These are phyloP conservation scores for Andrena bicolor DNA, from an alignment of 2,888 invertebrate species.

Conservation along the genomic window DNA sequence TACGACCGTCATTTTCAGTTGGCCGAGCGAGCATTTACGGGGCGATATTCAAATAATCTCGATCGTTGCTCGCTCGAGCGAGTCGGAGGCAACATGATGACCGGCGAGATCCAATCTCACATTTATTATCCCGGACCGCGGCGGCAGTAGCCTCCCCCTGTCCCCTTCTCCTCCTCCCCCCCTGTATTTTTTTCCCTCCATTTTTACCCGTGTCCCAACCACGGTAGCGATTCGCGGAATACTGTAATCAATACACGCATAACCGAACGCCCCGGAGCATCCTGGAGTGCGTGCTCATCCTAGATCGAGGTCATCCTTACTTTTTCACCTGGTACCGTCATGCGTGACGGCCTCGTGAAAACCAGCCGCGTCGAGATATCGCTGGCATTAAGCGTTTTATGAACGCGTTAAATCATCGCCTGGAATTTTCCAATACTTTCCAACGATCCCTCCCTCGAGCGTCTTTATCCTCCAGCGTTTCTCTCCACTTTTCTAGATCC, in stretches of 20 bases:
- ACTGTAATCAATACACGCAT: constrained; percentile 69
- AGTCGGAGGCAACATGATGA: constrained; percentile 59
- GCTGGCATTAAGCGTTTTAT: constrained; percentile 2
- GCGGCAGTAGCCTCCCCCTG: constrained; percentile 26
- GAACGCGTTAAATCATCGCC: not conserved
- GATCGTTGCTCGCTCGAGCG: constrained; percentile 69
- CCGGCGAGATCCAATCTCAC: constrained; percentile 69
- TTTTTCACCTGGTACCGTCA: constrained; percentile 41
- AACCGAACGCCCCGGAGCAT: constrained; percentile 38
- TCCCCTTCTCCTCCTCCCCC: not conserved
- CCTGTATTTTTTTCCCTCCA: not conserved
- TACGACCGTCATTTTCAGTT: constrained; percentile 50
- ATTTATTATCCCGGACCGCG: constrained; percentile 68
- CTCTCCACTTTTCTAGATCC: too few relatives aligned
- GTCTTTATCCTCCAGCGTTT: not conserved
- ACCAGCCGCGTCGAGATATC: constrained; percentile 1
- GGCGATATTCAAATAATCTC: constrained; percentile 75
- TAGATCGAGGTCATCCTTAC: constrained; percentile 58
- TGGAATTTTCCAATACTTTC: not conserved
- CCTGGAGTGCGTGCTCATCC: constrained; percentile 29
- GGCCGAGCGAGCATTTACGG: constrained; percentile 48
- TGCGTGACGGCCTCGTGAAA: constrained; percentile 54
- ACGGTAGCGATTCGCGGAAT: constrained; percentile 63
- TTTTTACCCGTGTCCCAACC: constrained; percentile 26
- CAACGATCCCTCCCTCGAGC: not conserved